Base-by-base conservation (phyloP, 2,113 vertebrate species). In the Corythoichthys haematopterus region DNA sequence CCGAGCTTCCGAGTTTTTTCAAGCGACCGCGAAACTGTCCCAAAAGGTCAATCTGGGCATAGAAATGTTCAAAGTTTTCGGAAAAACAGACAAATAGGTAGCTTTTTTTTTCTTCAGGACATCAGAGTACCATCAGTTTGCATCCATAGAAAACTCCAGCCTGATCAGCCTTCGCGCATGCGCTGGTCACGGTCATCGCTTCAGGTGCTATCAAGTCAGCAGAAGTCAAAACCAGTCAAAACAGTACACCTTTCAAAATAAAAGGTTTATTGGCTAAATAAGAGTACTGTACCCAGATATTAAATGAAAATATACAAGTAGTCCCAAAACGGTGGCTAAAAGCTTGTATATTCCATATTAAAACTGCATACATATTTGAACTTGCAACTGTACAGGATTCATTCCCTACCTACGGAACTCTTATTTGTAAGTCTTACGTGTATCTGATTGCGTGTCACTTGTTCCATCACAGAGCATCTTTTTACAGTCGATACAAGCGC, bases 1-100 rank as follows among this genome's bases (percentile, higher is more conserved):
- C 76, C 79, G 73, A 89, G 81, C 55, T 28, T 80, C 43, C 57
- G 61, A 80, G 66, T 36, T 79, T 72, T 33, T 11, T 75, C 15
- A 40, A 36, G 15, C 55, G 70, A 68, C 51, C 68, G 64, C 59
- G 1, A 60, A 59, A 38, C n/a, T 61, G 38, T 20, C 11, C 28
- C 4, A 62, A 62, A 62, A 1, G 14, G 2, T 45, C 43, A 2
- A 43, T 2, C 46, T 46, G n/a, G 13, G 70, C 70, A 45, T 40
- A n/a, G 10, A 37, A 57, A 40, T 38, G 37, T 4, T 37, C 16
- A 59, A 16, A 7, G 6, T 8, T 8, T 28, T 28, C 20, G 20
- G 20, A 28, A 28, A 28, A 28, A 37, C 11, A 66, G 10, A 50
- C 9, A 47, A 48, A 37, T 2, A 6, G 28, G 48, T 13, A 50